These are phyloP conservation scores for Melanaphis sacchari DNA, from an alignment of 1,140 invertebrate genomes.

Conservation along the genomic window DNA sequence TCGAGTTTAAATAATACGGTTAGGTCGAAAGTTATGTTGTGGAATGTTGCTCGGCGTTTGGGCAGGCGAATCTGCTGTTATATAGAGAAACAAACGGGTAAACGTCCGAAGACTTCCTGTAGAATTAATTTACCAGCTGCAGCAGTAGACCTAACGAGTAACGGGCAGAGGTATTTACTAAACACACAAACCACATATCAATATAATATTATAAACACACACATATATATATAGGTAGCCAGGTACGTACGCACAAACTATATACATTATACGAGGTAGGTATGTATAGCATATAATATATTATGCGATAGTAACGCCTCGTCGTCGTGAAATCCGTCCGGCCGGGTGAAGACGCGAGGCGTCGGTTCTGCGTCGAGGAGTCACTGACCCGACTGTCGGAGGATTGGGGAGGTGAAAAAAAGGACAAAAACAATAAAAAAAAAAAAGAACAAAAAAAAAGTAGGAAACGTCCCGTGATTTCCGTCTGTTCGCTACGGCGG, in stretches of 20 bases:
- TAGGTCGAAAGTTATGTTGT: background rate
- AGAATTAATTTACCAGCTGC: background rate
- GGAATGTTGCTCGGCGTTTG: background rate
- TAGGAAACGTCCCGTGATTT: slow-evolving; percentile 21
- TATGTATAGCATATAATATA: background rate
- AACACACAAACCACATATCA: background rate
- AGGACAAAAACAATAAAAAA: background rate
- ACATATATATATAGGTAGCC: background rate
- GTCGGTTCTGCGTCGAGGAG: background rate
- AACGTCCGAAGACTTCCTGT: background rate
- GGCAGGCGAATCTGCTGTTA: background rate
- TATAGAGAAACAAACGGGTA: background rate
- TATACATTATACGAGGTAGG: too few relatives aligned
- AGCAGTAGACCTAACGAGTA: background rate
- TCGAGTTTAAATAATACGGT: background rate
- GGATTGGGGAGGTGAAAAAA: background rate
- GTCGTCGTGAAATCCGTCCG: background rate
- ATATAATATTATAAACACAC: too few relatives aligned
- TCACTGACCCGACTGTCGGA: background rate
- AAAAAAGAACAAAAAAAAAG: background rate
- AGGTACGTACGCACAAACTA: too few relatives aligned
- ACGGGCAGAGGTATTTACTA: background rate
- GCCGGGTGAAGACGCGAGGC: background rate
- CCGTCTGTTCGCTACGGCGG: background rate
- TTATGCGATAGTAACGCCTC: background rate